A percentile compares a stretch with the other conserved stretches of the same genome.
Evolutionary conservation across 2,888 invertebrate genomes (phyloP).

Genomic region (Spodoptera littoralis): DNA sequence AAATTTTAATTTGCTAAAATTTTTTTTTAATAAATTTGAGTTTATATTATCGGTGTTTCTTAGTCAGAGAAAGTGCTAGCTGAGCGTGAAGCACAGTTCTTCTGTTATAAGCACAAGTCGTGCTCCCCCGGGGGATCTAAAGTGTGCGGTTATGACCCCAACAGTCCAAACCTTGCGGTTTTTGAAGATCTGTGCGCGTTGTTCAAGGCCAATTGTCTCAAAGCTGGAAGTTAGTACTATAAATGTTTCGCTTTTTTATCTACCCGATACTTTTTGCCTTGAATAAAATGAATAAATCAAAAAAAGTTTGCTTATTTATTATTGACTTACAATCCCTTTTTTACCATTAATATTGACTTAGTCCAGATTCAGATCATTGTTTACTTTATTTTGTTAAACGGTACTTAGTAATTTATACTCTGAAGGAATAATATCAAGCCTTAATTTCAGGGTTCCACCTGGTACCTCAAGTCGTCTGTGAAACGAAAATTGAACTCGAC

Average conservation of each 20-base stretch:
- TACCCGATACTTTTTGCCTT: too few species aligned
- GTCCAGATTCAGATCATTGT: too few species aligned
- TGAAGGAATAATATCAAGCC: neutral
- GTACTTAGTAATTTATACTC: too few species aligned
- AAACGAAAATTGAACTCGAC: slow-evolving; percentile 56
- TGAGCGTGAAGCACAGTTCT: slow-evolving; percentile 30
- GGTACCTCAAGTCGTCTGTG: slow-evolving; percentile 60
- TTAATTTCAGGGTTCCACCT: slow-evolving; percentile 56
- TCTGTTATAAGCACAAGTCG: slow-evolving; percentile 57
- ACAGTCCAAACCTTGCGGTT: slow-evolving; percentile 52
- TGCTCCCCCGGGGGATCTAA: slow-evolving; percentile 56
- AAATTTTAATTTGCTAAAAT: too few species aligned
- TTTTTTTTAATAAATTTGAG: neutral
- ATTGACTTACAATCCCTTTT: neutral
- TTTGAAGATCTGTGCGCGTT: slow-evolving; percentile 70
- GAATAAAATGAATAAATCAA: too few species aligned
- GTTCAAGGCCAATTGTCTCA: slow-evolving; percentile 66
- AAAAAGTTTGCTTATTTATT: neutral
- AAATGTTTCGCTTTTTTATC: neutral
- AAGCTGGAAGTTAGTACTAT: slow-evolving; percentile 63
- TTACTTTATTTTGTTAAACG: too few species aligned
- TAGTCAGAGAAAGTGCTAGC: slow-evolving; percentile 8
- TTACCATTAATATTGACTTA: neutral
- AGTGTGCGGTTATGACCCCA: slow-evolving; percentile 68
- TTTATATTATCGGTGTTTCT: slow-evolving; percentile 2